Percentiles rank a stretch among this genome's conserved stretches.
These are phyloP conservation scores for Idaea aversata DNA, from an alignment of 2,888 invertebrate species.

Conservation along the genomic window DNA sequence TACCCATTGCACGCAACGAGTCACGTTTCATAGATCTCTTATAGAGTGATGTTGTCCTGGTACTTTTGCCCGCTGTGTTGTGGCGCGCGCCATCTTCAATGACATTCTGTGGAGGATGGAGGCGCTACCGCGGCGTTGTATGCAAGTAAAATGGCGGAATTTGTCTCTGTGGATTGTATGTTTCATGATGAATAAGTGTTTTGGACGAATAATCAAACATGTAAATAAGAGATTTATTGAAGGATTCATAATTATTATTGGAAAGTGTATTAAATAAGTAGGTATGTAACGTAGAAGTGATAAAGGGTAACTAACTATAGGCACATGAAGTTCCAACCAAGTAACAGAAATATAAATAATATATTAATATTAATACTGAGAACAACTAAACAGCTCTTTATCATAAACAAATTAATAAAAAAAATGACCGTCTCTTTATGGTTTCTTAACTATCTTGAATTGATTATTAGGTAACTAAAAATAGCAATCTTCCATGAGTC, in stretches of 20 bases:
- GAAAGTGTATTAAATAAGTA: too few relatives aligned
- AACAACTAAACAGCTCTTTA: too few relatives aligned
- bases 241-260: too few relatives aligned
- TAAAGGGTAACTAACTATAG: too few relatives aligned
- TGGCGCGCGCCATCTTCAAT: slow-evolving; percentile 72
- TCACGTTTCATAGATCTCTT: slow-evolving; percentile 23
- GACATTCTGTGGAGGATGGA: slow-evolving; percentile 27
- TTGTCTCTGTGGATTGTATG: not conserved
- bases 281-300: too few relatives aligned
- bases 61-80: slow-evolving; percentile 68
- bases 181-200: not conserved
- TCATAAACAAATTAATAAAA: not conserved
- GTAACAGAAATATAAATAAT: too few relatives aligned
- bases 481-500: not conserved
- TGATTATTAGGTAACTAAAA: not conserved
- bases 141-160: too few relatives aligned
- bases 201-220: not conserved
- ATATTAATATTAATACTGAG: too few relatives aligned
- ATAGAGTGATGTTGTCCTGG: slow-evolving; percentile 51
- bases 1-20: slow-evolving; percentile 30
- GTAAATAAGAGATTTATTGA: not conserved
- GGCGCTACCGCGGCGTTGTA: not conserved
- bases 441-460: not conserved
- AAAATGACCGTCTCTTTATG: not conserved
- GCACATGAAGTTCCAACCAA: too few relatives aligned